phyloP scores from a whole-genome alignment of 2,888 invertebrate species.

The Metopia argyrocephala region DNA sequence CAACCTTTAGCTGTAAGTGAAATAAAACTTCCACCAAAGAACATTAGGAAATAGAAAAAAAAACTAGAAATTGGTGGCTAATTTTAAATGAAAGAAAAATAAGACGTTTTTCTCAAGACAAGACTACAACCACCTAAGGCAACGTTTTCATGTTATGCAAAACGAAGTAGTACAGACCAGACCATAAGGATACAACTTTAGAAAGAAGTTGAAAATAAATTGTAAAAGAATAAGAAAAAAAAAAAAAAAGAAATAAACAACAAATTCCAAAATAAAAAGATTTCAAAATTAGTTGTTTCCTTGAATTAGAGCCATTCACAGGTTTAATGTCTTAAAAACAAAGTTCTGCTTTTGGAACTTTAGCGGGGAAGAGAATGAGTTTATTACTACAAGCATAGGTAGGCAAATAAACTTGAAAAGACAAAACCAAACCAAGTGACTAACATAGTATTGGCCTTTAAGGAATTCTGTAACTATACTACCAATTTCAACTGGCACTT shows the following conservation, averaged over 20 bases:
- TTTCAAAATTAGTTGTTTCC: conserved; percentile 61
- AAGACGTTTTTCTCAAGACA: conserved; percentile 30
- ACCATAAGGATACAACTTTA: conserved; percentile 61
- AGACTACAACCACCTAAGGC: conserved; percentile 45
- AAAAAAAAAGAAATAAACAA: conserved; percentile 4
- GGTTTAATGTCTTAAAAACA: conserved; percentile 23
- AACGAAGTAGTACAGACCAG: conserved; percentile 47
- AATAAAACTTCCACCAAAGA: conserved; percentile 32
- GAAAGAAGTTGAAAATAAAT: conserved; percentile 19
- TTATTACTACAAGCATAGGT: conserved; percentile 10
- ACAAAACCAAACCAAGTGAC: conserved; percentile 40
- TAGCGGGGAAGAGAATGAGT: conserved; percentile 11
- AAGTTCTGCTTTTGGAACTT: conserved; percentile 3
- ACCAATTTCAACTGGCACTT: not conserved
- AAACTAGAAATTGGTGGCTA: too few relatives aligned
- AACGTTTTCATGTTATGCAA: conserved; percentile 31
- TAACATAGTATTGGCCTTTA: not conserved
- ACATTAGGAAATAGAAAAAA: conserved; percentile 34
- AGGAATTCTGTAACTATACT: conserved; percentile 1
- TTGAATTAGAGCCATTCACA: conserved; percentile 47
- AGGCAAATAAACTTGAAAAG: conserved; percentile 27
- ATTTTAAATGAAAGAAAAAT: conserved; percentile 46
- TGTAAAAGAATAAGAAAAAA: not conserved
- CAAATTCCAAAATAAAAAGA: conserved; percentile 18
- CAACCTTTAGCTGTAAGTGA: conserved; percentile 37